These are phyloP conservation scores for Nansenia antarctica DNA, from an alignment of 2,113 vertebrate genomes.

Conservation along the genomic window DNA sequence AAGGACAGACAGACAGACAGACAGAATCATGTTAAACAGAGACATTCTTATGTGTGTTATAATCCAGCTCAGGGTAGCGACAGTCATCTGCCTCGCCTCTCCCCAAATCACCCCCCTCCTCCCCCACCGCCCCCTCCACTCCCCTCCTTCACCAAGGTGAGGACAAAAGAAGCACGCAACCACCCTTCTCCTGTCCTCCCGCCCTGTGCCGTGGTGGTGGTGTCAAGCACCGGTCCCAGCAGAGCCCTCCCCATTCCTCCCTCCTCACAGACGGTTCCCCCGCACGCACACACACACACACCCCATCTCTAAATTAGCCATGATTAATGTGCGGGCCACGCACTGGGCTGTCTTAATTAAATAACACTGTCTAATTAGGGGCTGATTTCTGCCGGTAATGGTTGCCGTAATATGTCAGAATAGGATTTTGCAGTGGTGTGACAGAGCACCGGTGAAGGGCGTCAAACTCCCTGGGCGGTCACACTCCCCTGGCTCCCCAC, in stretches of 20 bases:
- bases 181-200: constrained; percentile 22
- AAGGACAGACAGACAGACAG: constrained; percentile 29
- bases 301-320: constrained; percentile 72
- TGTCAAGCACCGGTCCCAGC: not conserved
- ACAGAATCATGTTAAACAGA: constrained; percentile 57
- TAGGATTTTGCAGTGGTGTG: constrained; percentile 42
- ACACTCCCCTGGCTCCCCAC: constrained; percentile 52
- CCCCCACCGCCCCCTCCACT: constrained; percentile 3
- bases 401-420: constrained; percentile 60
- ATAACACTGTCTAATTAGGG: constrained; percentile 86
- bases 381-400: constrained; percentile 81
- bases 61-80: constrained; percentile 56
- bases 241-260: constrained; percentile 14
- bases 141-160: constrained; percentile 7
- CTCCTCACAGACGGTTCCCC: constrained; percentile 12
- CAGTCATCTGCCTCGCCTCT: not conserved
- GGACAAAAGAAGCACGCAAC: not conserved
- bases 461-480: constrained; percentile 56
- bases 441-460: constrained; percentile 49
- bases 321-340: constrained; percentile 81
- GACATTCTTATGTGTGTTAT: constrained; percentile 50
- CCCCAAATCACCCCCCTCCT: constrained; percentile 3
- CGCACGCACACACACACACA: constrained; percentile 13
- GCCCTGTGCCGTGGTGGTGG: not conserved
- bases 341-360: constrained; percentile 85